Conservation (phyloP, 35 echinoderm and acorn worm species). For the Diadema setosum region DNA sequence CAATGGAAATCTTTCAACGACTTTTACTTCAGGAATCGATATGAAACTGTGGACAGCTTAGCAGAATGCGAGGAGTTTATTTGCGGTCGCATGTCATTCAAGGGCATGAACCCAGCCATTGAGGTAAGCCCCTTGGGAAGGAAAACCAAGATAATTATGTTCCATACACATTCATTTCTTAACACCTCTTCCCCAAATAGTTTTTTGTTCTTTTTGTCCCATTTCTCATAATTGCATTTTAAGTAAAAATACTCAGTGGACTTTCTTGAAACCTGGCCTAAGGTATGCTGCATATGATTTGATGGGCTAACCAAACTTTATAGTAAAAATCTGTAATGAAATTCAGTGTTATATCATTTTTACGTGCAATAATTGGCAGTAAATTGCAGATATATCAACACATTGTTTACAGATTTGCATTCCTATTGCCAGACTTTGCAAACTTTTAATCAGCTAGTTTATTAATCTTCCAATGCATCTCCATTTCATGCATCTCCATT, state of each 20-base stretch:
- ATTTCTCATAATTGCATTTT: neutral
- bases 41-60: conserved; percentile 77
- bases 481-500: too few relatives aligned
- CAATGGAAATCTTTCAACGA: too few relatives aligned
- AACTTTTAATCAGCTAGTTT: too few relatives aligned
- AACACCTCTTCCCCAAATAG: neutral
- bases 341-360: too few relatives aligned
- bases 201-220: neutral
- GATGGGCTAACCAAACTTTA: neutral
- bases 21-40: conserved; percentile 83
- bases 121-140: conserved; percentile 50
- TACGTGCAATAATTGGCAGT: too few relatives aligned
- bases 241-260: neutral
- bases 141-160: neutral
- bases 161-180: neutral
- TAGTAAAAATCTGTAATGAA: too few relatives aligned
- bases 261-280: neutral
- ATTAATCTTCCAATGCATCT: too few relatives aligned
- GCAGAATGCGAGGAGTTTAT: conserved; percentile 66
- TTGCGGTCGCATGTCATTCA: conserved; percentile 91
- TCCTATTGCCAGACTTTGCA: too few relatives aligned
- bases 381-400: too few relatives aligned
- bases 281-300: neutral
- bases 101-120: conserved; percentile 88
- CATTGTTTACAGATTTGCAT: too few relatives aligned